These are phyloP conservation scores for Hydrotaea cyrtoneurina DNA, from an alignment of 2,888 invertebrate species.

Conservation along the genomic window DNA sequence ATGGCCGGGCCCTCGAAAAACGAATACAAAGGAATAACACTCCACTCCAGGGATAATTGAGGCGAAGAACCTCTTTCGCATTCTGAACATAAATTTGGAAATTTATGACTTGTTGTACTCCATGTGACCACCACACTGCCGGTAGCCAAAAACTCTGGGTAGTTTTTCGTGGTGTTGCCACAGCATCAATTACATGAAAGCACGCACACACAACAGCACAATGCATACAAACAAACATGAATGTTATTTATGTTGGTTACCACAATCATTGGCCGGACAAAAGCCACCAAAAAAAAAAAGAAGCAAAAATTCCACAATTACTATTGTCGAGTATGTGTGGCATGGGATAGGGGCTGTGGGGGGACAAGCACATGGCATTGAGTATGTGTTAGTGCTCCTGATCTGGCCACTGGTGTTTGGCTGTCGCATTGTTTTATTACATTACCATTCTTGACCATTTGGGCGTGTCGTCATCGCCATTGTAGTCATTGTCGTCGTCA, in stretches of 20 bases:
- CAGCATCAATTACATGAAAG: neutral
- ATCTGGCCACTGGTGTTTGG: neutral
- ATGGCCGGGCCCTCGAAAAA: too few relatives aligned
- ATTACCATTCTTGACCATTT: slow-evolving; percentile 30
- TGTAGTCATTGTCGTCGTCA: neutral
- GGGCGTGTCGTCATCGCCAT: slow-evolving; percentile 19
- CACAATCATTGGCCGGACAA: neutral
- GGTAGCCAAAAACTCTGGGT: neutral
- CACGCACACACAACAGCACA: neutral
- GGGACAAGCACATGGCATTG: neutral
- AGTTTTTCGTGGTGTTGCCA: neutral
- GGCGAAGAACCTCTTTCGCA: too few relatives aligned
- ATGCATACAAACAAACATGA: neutral
- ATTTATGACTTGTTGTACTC: neutral
- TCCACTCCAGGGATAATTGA: too few relatives aligned
- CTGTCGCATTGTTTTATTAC: slow-evolving; percentile 1
- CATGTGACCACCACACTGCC: neutral
- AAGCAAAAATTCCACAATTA: neutral
- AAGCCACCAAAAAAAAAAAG: slow-evolving; percentile 4
- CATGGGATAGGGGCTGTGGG: too few relatives aligned
- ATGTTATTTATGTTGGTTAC: slow-evolving; percentile 22
- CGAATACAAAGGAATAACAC: too few relatives aligned
- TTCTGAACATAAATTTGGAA: neutral
- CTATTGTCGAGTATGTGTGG: neutral
- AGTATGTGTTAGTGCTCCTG: neutral